phyloP scores from a whole-genome alignment of 2,797 vertebrate genomes.

The Danio kyathit region DNA sequence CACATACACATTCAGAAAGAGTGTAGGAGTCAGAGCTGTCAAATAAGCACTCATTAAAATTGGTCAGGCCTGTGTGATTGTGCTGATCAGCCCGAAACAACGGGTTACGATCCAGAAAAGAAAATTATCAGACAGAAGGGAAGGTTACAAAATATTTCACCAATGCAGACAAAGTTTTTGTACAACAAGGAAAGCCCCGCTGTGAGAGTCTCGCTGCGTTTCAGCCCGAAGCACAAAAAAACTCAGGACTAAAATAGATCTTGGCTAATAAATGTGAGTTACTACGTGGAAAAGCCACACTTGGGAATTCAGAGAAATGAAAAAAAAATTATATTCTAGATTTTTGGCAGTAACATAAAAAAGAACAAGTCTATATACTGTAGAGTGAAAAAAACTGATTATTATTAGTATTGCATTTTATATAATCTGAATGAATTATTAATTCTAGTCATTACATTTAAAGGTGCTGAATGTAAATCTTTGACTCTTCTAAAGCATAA shows the following conservation, averaged over 20 bases:
- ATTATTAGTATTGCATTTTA: too few relatives aligned
- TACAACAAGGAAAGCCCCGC: background rate
- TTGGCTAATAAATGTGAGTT: background rate
- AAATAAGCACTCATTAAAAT: slow-evolving; percentile 47
- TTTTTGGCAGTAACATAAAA: background rate
- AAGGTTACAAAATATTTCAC: slow-evolving; percentile 43
- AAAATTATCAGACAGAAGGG: slow-evolving; percentile 7
- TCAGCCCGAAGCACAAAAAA: background rate
- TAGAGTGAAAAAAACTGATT: too few relatives aligned
- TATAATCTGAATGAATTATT: too few relatives aligned
- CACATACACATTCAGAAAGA: slow-evolving; percentile 6
- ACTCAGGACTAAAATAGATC: slow-evolving; percentile 1
- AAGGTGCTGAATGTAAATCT: too few relatives aligned
- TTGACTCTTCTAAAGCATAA: too few relatives aligned
- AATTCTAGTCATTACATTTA: too few relatives aligned
- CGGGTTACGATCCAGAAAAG: background rate
- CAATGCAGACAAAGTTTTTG: slow-evolving; percentile 5
- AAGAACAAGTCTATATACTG: too few relatives aligned
- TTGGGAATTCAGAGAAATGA: background rate
- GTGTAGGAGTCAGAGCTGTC: slow-evolving; percentile 45
- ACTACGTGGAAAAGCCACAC: background rate
- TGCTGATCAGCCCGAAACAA: slow-evolving; percentile 48
- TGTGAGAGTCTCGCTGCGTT: background rate
- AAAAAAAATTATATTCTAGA: background rate
- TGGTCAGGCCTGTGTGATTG: slow-evolving; percentile 35